Evolutionary conservation across 2,113 vertebrate species (phyloP), one percentile per base, ranked within the genome.

Genomic region (Antennarius striatus): DNA sequence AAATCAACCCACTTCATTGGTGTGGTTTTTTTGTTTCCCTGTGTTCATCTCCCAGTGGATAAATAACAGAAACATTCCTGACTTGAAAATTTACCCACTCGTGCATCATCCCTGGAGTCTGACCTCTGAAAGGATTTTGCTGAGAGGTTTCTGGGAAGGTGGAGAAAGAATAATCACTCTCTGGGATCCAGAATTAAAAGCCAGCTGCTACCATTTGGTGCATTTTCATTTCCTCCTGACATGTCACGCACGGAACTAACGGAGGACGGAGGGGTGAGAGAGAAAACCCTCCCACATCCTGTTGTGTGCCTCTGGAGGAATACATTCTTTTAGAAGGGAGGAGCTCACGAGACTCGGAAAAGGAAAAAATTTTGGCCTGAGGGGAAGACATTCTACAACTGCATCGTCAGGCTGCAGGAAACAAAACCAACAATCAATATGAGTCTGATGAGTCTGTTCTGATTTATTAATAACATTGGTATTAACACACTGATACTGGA

Each of bases 211-310:
- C 9, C 6, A 53, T 40, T 7, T 9, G 8, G 42, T 36, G 4
- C 14, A 28, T 56, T 39, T 75, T 22, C 15, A n/a, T 68, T 56
- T 59, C 15, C 10, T 32, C 36, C 17, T 14, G 3, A 29, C 56
- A 68, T 32, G 50, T 39, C 43, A 58, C 36, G 62, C 56, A 22
- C 12, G 36, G 47, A 28, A 67, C 73, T 55, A 47, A 43, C 22
- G 4, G 60, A 11, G 57, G 54, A 13, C 45, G 1, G 10, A 49
- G 15, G 60, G 36, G 47, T 4, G 58, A 57, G 22, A 67, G 1
- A 14, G 9, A 12, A n/a, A 61, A 9, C 46, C 68, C 36, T 50
- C 70, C 76, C 49, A 73, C 75, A 68, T 90, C 81, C 83, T 77
- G 79, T 56, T 70, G 72, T 9, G 10, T 28, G 1, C 62, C 57